These are phyloP conservation scores for Ephestia elutella DNA, from an alignment of 1,140 invertebrate genomes.

Conservation along the genomic window DNA sequence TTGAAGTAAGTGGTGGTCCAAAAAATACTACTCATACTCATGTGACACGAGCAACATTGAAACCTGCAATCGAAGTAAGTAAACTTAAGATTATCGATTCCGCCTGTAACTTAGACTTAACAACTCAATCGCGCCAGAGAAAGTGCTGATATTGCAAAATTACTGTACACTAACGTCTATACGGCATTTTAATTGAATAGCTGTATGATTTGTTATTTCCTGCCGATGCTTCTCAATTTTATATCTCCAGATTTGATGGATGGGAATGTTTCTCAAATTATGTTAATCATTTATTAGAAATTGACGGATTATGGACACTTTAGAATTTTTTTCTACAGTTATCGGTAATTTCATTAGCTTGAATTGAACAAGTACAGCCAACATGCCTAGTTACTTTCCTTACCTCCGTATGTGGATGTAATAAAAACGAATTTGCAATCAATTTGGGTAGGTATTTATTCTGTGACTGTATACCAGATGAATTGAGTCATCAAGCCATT, in stretches of 20 bases:
- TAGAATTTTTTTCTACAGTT: too few relatives aligned
- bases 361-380: too few relatives aligned
- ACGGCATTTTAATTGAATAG: neutral
- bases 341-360: too few relatives aligned
- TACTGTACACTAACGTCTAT: neutral
- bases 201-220: neutral
- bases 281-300: neutral
- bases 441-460: neutral
- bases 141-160: conserved; percentile 2
- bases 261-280: neutral
- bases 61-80: too few relatives aligned
- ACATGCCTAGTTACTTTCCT: too few relatives aligned
- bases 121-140: neutral
- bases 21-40: too few relatives aligned
- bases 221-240: neutral
- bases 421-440: too few relatives aligned
- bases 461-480: neutral
- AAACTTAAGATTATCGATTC: too few relatives aligned
- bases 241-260: neutral
- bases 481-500: too few relatives aligned
- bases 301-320: neutral
- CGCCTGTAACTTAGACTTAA: neutral
- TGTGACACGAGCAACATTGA: too few relatives aligned
- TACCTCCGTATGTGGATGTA: too few relatives aligned
- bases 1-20: too few relatives aligned